Conservation (phyloP, 2,113 vertebrate species). For the Raja brachyura region DNA sequence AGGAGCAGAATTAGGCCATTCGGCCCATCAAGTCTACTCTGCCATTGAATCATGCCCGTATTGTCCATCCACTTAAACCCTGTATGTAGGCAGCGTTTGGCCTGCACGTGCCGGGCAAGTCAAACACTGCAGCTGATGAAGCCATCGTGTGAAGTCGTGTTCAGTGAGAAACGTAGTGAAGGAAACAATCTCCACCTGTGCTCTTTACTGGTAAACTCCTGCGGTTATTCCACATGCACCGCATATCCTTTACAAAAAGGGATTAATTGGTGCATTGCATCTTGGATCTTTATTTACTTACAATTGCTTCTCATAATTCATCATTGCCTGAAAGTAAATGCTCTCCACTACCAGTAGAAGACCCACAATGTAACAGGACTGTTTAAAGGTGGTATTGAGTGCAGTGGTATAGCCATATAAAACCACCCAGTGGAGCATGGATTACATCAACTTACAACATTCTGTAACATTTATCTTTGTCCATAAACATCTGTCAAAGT, state of each 20-base stretch:
- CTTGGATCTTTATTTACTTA: not conserved
- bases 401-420: not conserved
- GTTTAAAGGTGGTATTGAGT: not conserved
- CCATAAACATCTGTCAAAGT: not conserved
- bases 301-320: not conserved
- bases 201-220: not conserved
- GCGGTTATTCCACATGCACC: not conserved
- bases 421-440: not conserved
- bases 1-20: too few relatives aligned
- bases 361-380: not conserved
- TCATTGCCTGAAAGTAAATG: not conserved
- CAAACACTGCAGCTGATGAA: not conserved
- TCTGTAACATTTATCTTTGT: not conserved
- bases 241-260: not conserved
- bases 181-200: not conserved
- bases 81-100: not conserved
- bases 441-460: not conserved
- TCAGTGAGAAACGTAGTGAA: not conserved
- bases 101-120: not conserved
- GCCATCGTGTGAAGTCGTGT: not conserved
- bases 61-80: not conserved
- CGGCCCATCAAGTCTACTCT: too few relatives aligned
- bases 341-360: not conserved
- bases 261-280: not conserved
- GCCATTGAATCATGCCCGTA: not conserved